These are phyloP conservation scores for Phthorimaea operculella DNA, from an alignment of 1,140 invertebrate species.

Conservation along the genomic window DNA sequence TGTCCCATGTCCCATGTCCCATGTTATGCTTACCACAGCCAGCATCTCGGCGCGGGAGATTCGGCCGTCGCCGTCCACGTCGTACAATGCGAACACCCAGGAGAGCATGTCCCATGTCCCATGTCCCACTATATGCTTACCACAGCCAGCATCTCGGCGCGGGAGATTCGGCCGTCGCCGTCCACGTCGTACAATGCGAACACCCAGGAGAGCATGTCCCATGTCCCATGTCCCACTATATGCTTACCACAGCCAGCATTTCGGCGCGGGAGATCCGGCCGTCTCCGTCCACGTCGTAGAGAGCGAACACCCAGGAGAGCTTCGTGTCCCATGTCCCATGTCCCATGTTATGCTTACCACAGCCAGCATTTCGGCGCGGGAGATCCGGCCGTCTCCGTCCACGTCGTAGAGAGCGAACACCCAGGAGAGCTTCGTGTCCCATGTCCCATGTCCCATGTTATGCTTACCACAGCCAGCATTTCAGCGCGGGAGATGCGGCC, in stretches of 20 bases:
- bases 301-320: constrained; percentile 93
- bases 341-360: no score
- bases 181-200: constrained; percentile 95
- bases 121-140: no score
- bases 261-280: no score
- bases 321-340: constrained; percentile 88
- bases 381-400: constrained; percentile 88
- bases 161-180: constrained; percentile 86
- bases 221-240: no score
- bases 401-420: constrained; percentile 95
- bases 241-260: constrained; percentile 2
- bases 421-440: no score
- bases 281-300: constrained; percentile 93
- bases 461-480: constrained; percentile 2
- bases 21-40: no score
- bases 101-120: no score
- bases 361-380: no score
- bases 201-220: no score
- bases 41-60: constrained; percentile 89
- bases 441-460: no score
- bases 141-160: no score
- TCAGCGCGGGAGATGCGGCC: no score
- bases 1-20: constrained; percentile 87
- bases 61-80: constrained; percentile 68
- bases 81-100: constrained; percentile 96